These are phyloP conservation scores for Bovichtus variegatus DNA, from an alignment of 2,797 vertebrate genomes.

Conservation along the genomic window DNA sequence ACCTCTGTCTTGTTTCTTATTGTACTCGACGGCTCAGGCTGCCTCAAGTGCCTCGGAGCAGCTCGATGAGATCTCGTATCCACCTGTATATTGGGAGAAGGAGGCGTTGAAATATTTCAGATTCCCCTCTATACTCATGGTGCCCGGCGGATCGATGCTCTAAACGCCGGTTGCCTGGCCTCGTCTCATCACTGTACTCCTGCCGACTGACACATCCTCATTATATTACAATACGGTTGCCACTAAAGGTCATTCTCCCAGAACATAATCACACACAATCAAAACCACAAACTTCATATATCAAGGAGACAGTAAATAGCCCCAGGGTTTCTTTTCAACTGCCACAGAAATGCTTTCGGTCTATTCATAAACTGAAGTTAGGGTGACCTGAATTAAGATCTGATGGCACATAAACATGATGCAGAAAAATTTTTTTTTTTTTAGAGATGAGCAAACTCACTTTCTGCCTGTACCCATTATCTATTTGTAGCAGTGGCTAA, in stretches of 20 bases:
- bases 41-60: conserved; percentile 55
- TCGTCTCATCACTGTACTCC: conserved; percentile 91
- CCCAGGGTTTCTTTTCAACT: conserved; percentile 94
- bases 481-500: conserved; percentile 11
- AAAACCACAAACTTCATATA: conserved; percentile 99
- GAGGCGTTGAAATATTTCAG: conserved; percentile 79
- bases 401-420: conserved; percentile 34
- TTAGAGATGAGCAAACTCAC: conserved; percentile 17
- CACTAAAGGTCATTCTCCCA: conserved; percentile 99
- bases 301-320: conserved; percentile 98
- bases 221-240: conserved; percentile 99
- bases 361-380: conserved; percentile 90
- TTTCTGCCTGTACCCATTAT: conserved; percentile 11
- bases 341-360: conserved; percentile 89
- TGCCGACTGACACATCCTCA: conserved; percentile 98
- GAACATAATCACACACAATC: conserved; percentile 99
- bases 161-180: conserved; percentile 75
- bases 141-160: conserved; percentile 80
- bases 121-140: conserved; percentile 78
- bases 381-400: conserved; percentile 77
- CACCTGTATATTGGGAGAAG: conserved; percentile 68
- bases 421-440: conserved; percentile 20
- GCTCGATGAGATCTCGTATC: conserved; percentile 62
- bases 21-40: conserved; percentile 42
- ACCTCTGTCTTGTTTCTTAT: conserved; percentile 51